Evolutionary conservation across 2,888 invertebrate genomes (phyloP).

Genomic region (Chironomus tentans): DNA sequence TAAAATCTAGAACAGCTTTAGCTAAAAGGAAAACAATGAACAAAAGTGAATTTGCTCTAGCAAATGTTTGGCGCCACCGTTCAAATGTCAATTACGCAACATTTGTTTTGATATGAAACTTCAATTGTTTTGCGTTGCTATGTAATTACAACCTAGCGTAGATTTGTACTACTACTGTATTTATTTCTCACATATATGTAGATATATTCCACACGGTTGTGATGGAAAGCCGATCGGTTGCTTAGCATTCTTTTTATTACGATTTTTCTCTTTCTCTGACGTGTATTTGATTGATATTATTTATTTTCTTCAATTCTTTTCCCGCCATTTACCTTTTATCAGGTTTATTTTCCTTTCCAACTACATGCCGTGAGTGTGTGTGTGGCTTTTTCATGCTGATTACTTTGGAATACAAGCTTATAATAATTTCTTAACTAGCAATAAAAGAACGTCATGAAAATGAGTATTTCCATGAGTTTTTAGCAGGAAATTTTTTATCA

Average conservation of each 20-base stretch:
- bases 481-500: too few species aligned
- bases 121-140: constrained; percentile 5
- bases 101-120: constrained; percentile 16
- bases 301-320: background rate
- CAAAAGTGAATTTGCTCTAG: background rate
- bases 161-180: too few species aligned
- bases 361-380: background rate
- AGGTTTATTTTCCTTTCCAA: too few species aligned
- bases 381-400: too few species aligned
- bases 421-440: background rate
- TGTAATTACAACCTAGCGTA: background rate
- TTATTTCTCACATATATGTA: too few species aligned
- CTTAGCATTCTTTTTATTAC: background rate
- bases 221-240: too few species aligned
- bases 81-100: constrained; percentile 20
- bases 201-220: too few species aligned
- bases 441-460: background rate
- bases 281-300: background rate
- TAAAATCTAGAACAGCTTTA: background rate
- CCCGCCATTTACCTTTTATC: background rate
- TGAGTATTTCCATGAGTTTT: background rate
- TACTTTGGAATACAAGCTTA: too few species aligned
- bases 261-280: background rate
- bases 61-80: background rate
- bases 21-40: background rate